Evolutionary conservation across 2,113 vertebrate species (phyloP), one percentile per base, ranked within the genome.

Genomic region (Heliornis fulica): DNA sequence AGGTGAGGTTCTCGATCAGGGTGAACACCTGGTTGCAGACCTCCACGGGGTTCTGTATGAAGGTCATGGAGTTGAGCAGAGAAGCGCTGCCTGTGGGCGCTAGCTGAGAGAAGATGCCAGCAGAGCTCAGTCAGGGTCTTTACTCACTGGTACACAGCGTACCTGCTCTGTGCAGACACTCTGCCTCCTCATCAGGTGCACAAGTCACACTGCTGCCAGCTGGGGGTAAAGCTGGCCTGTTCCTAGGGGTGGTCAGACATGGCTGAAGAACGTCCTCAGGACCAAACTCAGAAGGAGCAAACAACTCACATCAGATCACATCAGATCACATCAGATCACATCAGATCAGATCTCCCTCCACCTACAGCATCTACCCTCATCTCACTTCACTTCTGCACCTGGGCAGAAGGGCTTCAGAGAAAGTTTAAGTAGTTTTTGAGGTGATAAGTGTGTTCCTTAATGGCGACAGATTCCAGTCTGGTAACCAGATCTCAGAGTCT

Each of bases 1-100:
- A 98, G 23, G 99, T 99, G 91, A 99, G 99, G 87, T 98, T 99
- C 98, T 99, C 99, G 88, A 99, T 99, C 96, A 99, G 98, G 65
- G 97, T 79, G 94, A 99, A 99, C 74, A 99, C 99, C 64, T 98
- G 96, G 97, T 99, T 98, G 93, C 99, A 99, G 13, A 98, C 98
- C 72, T 96, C 98, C 72, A 99, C 99, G 1, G 99, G 99, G 96
- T 99, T 99, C 96, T 98, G 97, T 75, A 99, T 99, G 4, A 98
- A 89, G 26, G 97, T 98, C 99, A 99, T 99, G 41, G 99, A 99
- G 95, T 98, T 99, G 61, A 99, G 96, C 91, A 99, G 88, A 38
- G 99, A 99, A 36, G 96, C 87, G 15, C 98, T 99, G 65, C 98
- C 97, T 45, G 99, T 99, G 15, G 99, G 99, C 6, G 99, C 99